These are phyloP conservation scores for Mya arenaria DNA, from an alignment of 1,140 invertebrate genomes.

Conservation along the genomic window DNA sequence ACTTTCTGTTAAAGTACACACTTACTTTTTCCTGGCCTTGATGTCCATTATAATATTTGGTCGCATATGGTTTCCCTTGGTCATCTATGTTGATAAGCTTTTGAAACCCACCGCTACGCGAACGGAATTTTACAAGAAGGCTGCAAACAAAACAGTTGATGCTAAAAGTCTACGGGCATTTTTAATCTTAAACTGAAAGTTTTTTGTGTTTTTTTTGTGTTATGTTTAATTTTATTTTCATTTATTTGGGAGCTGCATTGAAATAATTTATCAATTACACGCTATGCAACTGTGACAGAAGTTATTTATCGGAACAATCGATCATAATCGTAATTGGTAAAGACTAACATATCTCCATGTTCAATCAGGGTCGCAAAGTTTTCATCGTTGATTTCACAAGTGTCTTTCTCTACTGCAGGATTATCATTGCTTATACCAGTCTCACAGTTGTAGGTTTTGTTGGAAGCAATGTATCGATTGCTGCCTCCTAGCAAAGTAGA, in stretches of 20 bases:
- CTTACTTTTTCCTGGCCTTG: slow-evolving; percentile 16
- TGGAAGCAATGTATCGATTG: background rate
- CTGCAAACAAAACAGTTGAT: slow-evolving; percentile 11
- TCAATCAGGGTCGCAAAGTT: background rate
- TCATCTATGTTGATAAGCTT: slow-evolving; percentile 31
- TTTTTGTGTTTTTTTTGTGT: too few species aligned
- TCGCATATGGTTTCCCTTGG: background rate
- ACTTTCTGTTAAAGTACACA: too few species aligned
- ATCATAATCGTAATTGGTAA: too few species aligned
- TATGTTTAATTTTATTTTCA: too few species aligned
- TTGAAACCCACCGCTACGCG: slow-evolving; percentile 33
- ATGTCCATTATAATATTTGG: slow-evolving; percentile 16
- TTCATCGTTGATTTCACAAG: background rate
- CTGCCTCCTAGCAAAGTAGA: background rate
- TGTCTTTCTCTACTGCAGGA: background rate
- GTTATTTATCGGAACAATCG: too few species aligned
- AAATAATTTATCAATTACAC: too few species aligned
- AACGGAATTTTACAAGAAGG: slow-evolving; percentile 4
- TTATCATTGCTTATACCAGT: background rate
- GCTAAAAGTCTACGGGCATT: too few species aligned
- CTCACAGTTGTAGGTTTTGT: background rate
- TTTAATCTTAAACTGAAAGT: too few species aligned
- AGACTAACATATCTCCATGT: slow-evolving; percentile 30
- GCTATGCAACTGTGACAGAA: too few species aligned
- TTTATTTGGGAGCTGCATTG: too few species aligned